Percentiles rank a stretch among this genome's conserved stretches.
Evolutionary conservation across 2,113 vertebrate genomes (phyloP).

Genomic region (Uria aalge): DNA sequence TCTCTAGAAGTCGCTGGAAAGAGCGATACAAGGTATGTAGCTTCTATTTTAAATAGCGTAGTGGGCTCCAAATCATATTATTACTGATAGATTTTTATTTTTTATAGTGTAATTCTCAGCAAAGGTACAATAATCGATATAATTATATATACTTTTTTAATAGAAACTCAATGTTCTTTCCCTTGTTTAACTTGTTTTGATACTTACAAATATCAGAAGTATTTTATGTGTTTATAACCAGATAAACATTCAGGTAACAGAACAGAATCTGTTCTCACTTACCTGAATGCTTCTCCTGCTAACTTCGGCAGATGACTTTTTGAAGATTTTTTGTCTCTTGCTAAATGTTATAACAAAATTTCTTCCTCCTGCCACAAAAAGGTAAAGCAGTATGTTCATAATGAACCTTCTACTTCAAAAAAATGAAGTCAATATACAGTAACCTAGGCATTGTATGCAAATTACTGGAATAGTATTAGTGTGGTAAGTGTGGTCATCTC

Average conservation of each 20-base stretch:
- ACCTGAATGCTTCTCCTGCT: not conserved
- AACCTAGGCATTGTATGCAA: not conserved
- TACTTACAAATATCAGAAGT: not conserved
- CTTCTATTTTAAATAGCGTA: not conserved
- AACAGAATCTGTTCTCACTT: not conserved
- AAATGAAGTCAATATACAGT: not conserved
- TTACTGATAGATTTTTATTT: not conserved
- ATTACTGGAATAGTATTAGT: not conserved
- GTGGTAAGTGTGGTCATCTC: not conserved
- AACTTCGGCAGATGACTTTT: not conserved
- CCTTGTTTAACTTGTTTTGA: not conserved
- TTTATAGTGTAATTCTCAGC: not conserved
- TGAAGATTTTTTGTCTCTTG: not conserved
- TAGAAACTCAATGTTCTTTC: not conserved
- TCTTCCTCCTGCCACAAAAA: not conserved
- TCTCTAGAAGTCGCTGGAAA: constrained; percentile 81
- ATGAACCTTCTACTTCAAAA: not conserved
- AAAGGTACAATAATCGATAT: not conserved
- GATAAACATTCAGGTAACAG: not conserved
- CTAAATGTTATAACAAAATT: not conserved
- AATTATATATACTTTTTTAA: not conserved
- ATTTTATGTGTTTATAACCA: not conserved
- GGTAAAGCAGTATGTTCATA: not conserved
- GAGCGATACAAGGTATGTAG: constrained; percentile 79
- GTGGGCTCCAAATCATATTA: not conserved